Base-by-base conservation (phyloP, 92 coral and sea anemone genomes). In the Epizoanthus illoricatus region DNA sequence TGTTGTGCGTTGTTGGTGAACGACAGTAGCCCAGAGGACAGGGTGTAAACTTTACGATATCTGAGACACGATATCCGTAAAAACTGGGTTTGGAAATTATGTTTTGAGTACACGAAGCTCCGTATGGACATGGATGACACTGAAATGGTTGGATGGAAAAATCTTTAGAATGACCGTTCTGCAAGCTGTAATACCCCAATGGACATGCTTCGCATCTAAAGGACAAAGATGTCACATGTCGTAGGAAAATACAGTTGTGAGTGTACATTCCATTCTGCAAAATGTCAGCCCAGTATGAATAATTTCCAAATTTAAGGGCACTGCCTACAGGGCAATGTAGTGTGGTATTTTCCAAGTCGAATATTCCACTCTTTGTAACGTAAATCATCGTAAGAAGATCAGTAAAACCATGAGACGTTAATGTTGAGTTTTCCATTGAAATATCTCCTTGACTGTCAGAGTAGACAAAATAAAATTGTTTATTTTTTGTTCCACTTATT, bases 21-120 rank as follows among this genome's bases (percentile, higher is more conserved):
- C 12, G 10, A 16, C 59, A 55, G 71, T 88, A 88, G 0, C 73
- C 86, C 52, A 67, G 2, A 11, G 91, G 91, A 23, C 91, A 88
- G 0, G 74, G 55, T 52, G 59, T 17, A 11, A 85, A 88, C 4
- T 78, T 11, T 62, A 85, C 76, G 12, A 19, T 21, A 2, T 43
- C 17, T 21, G 49, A 0, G 20, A 41, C 19, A 0, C 7, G 23
- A 17, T 64, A 33, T 2, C 91, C 86, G 86, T 86, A 88, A 54
- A 80, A 88, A 39, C 80, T 85, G 0, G 71, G 62, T 64, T 80
- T 80, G 28, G 89, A 88, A 11, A 59, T 41, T 21, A 85, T n/a
- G 24, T 47, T 85, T 71, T 9, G 0, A 5, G 59, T 55, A 16
- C 59, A 55, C 16, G 59, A 55, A 55, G 59, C 59, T 55, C 59